Base-by-base conservation (phyloP, 2,113 vertebrate genomes). In the Suncus etruscus region DNA sequence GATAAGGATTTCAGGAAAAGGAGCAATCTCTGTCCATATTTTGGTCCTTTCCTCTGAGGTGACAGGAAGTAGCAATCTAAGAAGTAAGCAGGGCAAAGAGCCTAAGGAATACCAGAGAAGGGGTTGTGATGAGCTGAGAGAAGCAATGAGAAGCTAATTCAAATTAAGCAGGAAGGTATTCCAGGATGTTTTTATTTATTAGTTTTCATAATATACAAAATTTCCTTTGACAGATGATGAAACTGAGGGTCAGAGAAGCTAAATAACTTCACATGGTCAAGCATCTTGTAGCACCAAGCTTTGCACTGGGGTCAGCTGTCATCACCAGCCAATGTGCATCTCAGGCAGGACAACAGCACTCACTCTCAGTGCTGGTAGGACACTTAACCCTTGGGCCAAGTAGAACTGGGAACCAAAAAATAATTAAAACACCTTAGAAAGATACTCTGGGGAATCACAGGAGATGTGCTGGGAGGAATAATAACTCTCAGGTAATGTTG, bases 21-120 rank as follows among this genome's bases (percentile, higher is more conserved):
- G 3, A n/a, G 22, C 3, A 63, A 11, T 10, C 4, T 39, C 1
- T 24, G 63, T 3, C 24, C 1, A 0, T 0, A 7, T 15, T 25
- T 31, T 48, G 66, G 58, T 24, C 24, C 9, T 48, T n/a, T 32
- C 1, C 14, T 1, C 5, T 50, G 8, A 11, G 1, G 3, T 15
- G 45, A 24, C 45, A 51, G 54, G 47, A 72, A 0, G 0, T 66
- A 29, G 22, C 32, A 32, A 83, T 51, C 24, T 12, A 6, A 72
- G 65, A 74, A 82, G 7, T 24, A 2, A 0, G 18, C n/a, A 7
- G 22, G 63, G 24, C 58, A 68, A 47, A 73, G 29, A 77, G 15
- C 0, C 1, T 5, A 47, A 24, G 8, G 1, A 27, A 1, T 24
- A 16, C 24, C 22, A 24, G 47, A 77, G 45, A 61, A 45, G 61